These are phyloP conservation scores for Forbesichthys agassizii DNA, from an alignment of 2,113 vertebrate species.

Conservation along the genomic window DNA sequence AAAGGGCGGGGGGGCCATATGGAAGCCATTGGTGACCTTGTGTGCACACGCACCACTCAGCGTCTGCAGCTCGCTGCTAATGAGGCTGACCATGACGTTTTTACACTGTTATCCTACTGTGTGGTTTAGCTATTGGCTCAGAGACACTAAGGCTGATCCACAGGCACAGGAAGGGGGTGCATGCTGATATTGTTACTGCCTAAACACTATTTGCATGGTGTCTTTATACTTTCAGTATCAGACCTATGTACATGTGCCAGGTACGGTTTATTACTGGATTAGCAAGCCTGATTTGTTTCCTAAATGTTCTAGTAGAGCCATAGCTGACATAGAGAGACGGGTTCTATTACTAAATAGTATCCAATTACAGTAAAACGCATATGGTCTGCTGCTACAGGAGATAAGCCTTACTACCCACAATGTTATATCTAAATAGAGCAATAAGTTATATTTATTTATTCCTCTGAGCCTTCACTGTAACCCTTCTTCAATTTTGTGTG, in stretches of 20 bases:
- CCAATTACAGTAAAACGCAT: constrained; percentile 48
- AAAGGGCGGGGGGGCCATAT: constrained; percentile 70
- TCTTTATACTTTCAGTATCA: constrained; percentile 49
- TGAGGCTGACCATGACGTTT: constrained; percentile 68
- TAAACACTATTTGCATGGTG: constrained; percentile 60
- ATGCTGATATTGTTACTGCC: constrained; percentile 54
- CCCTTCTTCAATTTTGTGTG: constrained; percentile 43
- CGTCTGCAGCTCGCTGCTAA: constrained; percentile 57
- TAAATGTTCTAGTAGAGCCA: constrained; percentile 39
- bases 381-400: constrained; percentile 33
- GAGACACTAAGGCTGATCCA: constrained; percentile 54
- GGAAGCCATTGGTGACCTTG: constrained; percentile 68
- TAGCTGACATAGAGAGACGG: constrained; percentile 25
- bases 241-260: constrained; percentile 39
- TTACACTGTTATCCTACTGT: constrained; percentile 73
- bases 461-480: constrained; percentile 17
- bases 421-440: constrained; percentile 36
- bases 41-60: constrained; percentile 59
- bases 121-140: constrained; percentile 66
- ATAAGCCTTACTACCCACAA: constrained; percentile 31
- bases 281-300: constrained; percentile 58
- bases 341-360: constrained; percentile 23
- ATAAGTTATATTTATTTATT: constrained; percentile 52
- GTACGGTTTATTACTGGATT: constrained; percentile 51
- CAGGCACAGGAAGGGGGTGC: constrained; percentile 30